These are phyloP conservation scores for Leptopilina boulardi DNA, from an alignment of 1,140 invertebrate genomes.

Conservation along the genomic window DNA sequence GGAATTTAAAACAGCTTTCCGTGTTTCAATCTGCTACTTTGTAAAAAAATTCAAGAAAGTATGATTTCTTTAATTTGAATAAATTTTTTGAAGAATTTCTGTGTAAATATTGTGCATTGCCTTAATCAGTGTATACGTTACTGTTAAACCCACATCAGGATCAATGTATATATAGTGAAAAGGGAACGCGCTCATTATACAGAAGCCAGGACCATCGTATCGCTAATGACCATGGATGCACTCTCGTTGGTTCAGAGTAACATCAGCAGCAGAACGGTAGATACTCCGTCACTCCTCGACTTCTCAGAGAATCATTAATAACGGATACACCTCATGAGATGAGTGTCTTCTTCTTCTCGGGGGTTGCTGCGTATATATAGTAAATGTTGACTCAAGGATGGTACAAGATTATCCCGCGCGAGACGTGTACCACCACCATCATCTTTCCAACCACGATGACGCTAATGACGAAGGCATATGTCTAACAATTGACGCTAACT, in stretches of 20 bases:
- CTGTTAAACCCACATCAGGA: not conserved
- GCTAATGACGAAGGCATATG: conserved; percentile 68
- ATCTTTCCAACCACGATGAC: conserved; percentile 48
- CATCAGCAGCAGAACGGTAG: conserved; percentile 32
- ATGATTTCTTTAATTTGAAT: too few relatives aligned
- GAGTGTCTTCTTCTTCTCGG: not conserved
- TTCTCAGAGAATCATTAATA: conserved; percentile 43
- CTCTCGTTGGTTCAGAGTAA: conserved; percentile 38
- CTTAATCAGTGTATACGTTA: not conserved
- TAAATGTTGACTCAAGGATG: not conserved
- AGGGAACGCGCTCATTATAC: conserved; percentile 39
- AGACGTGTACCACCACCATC: not conserved
- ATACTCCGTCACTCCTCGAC: conserved; percentile 39
- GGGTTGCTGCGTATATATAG: not conserved
- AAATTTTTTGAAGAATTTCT: too few relatives aligned
- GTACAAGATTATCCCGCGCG: not conserved
- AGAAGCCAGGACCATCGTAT: conserved; percentile 39
- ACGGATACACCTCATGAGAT: conserved; percentile 32
- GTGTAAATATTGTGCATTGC: too few relatives aligned
- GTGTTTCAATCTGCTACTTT: not conserved
- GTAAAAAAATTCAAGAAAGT: too few relatives aligned
- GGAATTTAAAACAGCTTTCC: not conserved
- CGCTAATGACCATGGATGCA: conserved; percentile 42
- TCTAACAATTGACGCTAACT: conserved; percentile 67
- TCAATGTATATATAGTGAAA: not conserved